Percentiles rank a stretch among this genome's conserved stretches.
phyloP scores from a whole-genome alignment of 2,797 vertebrate genomes.

The Parauchenoglanis ngamensis region DNA sequence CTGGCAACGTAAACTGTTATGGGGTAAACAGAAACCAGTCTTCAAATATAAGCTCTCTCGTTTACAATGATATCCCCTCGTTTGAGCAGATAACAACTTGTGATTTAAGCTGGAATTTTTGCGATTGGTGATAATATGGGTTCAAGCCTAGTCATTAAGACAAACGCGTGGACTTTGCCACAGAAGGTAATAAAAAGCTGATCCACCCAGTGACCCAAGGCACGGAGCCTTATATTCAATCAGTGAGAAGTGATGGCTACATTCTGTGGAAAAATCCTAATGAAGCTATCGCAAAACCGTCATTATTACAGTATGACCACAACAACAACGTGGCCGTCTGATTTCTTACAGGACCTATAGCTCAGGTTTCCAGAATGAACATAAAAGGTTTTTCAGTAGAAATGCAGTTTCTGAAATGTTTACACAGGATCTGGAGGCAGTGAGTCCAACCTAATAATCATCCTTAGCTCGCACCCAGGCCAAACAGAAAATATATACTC shows the following conservation, averaged over 20 bases:
- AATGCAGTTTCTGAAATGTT: neutral
- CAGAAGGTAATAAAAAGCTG: conserved; percentile 29
- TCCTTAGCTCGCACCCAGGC: conserved; percentile 1
- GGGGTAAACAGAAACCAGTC: conserved; percentile 72
- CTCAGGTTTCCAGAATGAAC: neutral
- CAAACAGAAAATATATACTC: conserved; percentile 5
- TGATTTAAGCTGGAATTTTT: conserved; percentile 48
- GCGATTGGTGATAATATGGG: conserved; percentile 26
- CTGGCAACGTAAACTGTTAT: conserved; percentile 75
- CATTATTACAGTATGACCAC: too few relatives aligned
- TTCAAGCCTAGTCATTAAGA: neutral
- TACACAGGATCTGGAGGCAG: neutral
- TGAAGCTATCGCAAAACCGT: neutral
- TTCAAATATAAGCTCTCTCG: conserved; percentile 58
- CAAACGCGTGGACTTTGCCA: conserved; percentile 8
- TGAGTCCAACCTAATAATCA: conserved; percentile 14
- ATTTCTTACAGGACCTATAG: neutral
- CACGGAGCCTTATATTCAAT: neutral
- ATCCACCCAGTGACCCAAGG: conserved; percentile 10
- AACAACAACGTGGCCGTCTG: neutral
- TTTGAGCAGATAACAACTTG: conserved; percentile 51
- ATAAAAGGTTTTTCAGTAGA: neutral
- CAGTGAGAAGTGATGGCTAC: neutral
- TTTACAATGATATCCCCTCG: conserved; percentile 35
- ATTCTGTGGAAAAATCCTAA: neutral